Evolutionary conservation across 2,797 vertebrate genomes (phyloP).

Genomic region (Babyrousa celebensis): DNA sequence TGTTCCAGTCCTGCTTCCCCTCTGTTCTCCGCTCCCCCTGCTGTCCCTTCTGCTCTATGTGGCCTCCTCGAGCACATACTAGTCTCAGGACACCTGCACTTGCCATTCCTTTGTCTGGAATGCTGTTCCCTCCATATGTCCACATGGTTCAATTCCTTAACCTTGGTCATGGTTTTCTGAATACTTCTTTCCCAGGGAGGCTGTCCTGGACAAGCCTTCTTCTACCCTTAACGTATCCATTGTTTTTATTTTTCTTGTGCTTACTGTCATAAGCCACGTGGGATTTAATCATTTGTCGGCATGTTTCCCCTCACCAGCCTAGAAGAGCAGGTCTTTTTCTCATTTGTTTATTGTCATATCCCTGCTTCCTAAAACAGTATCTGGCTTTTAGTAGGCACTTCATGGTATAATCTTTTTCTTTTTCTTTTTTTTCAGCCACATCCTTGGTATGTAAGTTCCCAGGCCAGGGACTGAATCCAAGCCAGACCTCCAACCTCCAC

Average conservation of each 20-base stretch:
- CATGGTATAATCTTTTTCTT: not conserved
- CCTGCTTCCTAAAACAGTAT: not conserved
- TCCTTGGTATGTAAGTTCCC: no score
- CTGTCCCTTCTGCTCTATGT: not conserved
- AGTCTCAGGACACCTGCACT: not conserved
- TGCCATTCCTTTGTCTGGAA: not conserved
- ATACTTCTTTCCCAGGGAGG: not conserved
- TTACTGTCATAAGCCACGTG: not conserved
- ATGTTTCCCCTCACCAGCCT: not conserved
- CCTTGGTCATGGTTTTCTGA: not conserved
- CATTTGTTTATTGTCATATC: not conserved
- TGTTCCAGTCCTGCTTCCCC: not conserved
- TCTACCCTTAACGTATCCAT: not conserved
- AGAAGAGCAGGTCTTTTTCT: conserved; percentile 7
- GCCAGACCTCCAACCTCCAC: no score
- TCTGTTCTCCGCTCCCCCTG: not conserved
- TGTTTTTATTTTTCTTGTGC: not conserved
- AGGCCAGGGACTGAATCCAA: no score
- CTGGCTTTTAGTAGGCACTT: not conserved
- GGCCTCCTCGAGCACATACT: not conserved
- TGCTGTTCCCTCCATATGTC: not conserved
- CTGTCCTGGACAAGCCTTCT: not conserved
- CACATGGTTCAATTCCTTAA: not conserved
- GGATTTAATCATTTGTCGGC: not conserved
- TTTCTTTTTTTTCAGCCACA: no score